Conservation (phyloP, 2,797 vertebrate genomes). For the Limnodromus scolopaceus region DNA sequence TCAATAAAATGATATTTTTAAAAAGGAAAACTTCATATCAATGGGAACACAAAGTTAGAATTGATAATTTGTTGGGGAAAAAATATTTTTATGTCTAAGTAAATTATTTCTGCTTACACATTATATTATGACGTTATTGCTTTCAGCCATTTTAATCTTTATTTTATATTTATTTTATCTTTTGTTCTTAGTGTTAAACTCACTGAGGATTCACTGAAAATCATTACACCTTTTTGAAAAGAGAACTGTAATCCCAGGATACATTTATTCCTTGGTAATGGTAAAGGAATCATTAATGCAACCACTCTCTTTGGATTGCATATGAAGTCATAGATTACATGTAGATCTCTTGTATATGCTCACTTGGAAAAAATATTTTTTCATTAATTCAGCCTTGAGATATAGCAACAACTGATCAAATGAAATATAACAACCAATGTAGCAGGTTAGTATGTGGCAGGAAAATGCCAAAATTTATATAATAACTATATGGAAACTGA, state of each 20-base stretch:
- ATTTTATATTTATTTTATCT: neutral
- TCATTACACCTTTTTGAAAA: neutral
- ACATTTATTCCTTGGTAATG: neutral
- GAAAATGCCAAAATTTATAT: neutral
- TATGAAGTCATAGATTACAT: neutral
- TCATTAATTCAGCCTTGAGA: neutral
- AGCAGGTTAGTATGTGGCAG: neutral
- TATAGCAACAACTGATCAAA: neutral
- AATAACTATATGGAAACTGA: neutral
- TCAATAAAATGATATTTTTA: neutral
- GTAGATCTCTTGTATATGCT: neutral
- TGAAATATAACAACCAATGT: neutral
- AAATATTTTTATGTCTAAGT: neutral
- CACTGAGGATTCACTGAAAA: neutral
- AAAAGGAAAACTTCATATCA: neutral
- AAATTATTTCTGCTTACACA: neutral
- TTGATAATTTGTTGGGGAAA: neutral
- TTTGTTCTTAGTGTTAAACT: neutral
- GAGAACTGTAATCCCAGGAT: neutral
- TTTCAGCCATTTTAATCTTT: neutral
- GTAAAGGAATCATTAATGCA: neutral
- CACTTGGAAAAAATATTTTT: neutral
- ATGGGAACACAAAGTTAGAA: neutral
- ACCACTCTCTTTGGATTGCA: neutral
- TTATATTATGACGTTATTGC: neutral